Conservation (phyloP, 2,113 vertebrate species). For the Sander vitreus region DNA sequence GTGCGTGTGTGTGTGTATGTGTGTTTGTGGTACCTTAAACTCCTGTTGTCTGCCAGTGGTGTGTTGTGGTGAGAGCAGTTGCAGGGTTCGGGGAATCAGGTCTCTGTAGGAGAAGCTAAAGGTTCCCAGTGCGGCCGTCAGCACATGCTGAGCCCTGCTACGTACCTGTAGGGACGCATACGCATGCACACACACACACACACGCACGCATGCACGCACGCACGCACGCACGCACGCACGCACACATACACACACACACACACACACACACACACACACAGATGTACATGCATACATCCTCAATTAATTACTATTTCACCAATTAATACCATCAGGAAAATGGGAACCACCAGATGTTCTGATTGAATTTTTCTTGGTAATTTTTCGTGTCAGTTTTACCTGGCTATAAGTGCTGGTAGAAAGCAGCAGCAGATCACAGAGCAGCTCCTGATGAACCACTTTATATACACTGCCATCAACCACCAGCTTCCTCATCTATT, state of each 20-base stretch:
- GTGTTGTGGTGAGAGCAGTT: conserved; percentile 89
- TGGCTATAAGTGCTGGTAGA: conserved; percentile 98
- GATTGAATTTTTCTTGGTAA: conserved; percentile 7
- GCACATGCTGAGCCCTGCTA: conserved; percentile 93
- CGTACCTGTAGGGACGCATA: conserved; percentile 87
- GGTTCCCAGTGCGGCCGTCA: conserved; percentile 92
- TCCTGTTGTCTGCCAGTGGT: conserved; percentile 90
- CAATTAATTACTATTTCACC: conserved; percentile 12
- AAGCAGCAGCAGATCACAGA: conserved; percentile 93
- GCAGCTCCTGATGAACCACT: conserved; percentile 92
- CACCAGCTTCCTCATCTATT: conserved; percentile 93
- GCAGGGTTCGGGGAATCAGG: conserved; percentile 92
- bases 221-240: not conserved
- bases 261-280: too few relatives aligned
- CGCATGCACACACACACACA: conserved; percentile 6
- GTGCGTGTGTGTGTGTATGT: not conserved
- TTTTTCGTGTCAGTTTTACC: conserved; percentile 68
- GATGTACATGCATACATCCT: conserved; percentile 3
- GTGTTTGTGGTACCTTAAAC: conserved; percentile 89
- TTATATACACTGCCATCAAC: conserved; percentile 96
- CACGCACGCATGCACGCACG: not conserved
- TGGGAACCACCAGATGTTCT: conserved; percentile 29
- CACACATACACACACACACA: not conserved
- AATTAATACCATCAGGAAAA: conserved; percentile 24
- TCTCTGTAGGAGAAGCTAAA: conserved; percentile 97